A percentile compares a stretch with the other conserved stretches of the same genome.
Conservation (phyloP, 2,888 invertebrate species). For the Callyntrura guangdongensis region DNA sequence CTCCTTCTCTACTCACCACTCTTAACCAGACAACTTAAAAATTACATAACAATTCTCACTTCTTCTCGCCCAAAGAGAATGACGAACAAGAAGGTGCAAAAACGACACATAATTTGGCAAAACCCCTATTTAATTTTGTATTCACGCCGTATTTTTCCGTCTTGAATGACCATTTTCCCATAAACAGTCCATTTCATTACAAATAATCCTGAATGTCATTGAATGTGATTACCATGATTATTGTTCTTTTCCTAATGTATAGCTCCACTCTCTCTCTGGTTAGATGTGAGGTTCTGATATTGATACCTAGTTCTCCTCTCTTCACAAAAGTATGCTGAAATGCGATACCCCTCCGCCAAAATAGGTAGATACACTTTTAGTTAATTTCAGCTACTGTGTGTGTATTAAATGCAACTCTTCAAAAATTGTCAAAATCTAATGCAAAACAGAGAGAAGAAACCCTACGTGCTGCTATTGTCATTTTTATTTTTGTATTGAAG, state of each 20-base stretch:
- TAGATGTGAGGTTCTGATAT: no score
- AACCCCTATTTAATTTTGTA: conserved; percentile 16
- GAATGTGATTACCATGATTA: not conserved
- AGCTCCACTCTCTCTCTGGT: no score
- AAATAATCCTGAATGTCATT: not conserved
- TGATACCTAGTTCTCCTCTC: no score
- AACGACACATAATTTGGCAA: not conserved
- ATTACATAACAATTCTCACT: conserved; percentile 33
- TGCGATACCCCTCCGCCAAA: not conserved
- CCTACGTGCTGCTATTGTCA: conserved; percentile 12
- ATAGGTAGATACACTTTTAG: not conserved
- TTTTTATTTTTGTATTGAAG: not conserved
- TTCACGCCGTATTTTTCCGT: conserved; percentile 31
- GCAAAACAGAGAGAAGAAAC: not conserved
- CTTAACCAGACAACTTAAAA: conserved; percentile 16
- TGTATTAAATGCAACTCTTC: not conserved
- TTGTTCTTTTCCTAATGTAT: no score
- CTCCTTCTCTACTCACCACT: not conserved
- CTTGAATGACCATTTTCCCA: conserved; percentile 3
- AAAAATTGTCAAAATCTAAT: not conserved
- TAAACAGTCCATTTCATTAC: conserved; percentile 24
- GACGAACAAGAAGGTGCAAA: not conserved
- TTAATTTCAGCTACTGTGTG: conserved; percentile 14
- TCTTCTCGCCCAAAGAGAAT: conserved; percentile 20
- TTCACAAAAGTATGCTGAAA: no score